Conservation (phyloP, 2,113 vertebrate genomes). For the Thomomys bottae region DNA sequence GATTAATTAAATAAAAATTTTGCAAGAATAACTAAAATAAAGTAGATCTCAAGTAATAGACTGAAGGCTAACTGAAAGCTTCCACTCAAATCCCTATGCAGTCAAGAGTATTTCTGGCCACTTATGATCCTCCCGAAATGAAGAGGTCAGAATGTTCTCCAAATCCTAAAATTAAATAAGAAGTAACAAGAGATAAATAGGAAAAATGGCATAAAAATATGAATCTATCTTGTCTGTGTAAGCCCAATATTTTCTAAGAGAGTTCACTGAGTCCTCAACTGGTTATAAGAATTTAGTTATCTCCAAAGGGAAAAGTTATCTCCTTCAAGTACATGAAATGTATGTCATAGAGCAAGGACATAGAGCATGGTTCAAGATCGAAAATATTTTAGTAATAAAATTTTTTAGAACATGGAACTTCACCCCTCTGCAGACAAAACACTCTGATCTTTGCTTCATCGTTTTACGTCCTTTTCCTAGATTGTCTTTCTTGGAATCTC, state of each 20-base stretch:
- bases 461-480: not conserved
- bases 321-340: not conserved
- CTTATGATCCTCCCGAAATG: not conserved
- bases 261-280: not conserved
- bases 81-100: not conserved
- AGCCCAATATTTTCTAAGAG: slow-evolving; percentile 15
- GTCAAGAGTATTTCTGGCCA: slow-evolving; percentile 20
- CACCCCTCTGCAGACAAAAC: not conserved
- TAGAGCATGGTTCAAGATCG: not conserved
- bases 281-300: slow-evolving; percentile 13
- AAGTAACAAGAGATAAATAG: not conserved
- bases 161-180: not conserved
- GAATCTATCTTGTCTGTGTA: not conserved
- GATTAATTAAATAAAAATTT: slow-evolving; percentile 46
- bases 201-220: not conserved
- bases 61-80: slow-evolving; percentile 1
- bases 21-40: slow-evolving; percentile 53
- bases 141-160: not conserved
- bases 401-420: slow-evolving; percentile 31
- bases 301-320: not conserved
- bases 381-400: slow-evolving; percentile 20
- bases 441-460: not conserved
- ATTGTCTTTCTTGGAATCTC: not conserved
- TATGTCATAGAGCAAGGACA: not conserved
- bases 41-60: slow-evolving; percentile 61